Conservation (phyloP, 2,797 vertebrate species). For the Falco rusticolus region DNA sequence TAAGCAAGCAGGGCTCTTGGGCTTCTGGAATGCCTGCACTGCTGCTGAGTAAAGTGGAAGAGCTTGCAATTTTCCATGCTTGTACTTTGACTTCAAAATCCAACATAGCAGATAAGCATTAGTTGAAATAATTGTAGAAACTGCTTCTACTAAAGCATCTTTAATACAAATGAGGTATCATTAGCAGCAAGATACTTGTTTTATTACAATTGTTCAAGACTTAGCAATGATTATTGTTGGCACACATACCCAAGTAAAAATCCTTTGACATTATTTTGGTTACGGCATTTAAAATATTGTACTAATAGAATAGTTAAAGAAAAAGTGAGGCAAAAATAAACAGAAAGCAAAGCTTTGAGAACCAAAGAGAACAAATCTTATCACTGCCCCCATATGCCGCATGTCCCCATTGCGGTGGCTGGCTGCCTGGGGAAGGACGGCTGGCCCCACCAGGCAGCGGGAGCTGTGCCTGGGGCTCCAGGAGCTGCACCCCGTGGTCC, state of each 20-base stretch:
- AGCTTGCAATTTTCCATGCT: background rate
- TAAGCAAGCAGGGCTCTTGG: background rate
- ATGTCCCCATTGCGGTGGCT: rapidly evolving
- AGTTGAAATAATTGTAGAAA: background rate
- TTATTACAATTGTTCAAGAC: background rate
- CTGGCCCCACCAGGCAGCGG: background rate
- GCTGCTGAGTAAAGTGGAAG: background rate
- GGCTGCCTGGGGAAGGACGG: background rate
- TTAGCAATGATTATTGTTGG: background rate
- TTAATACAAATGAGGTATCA: background rate
- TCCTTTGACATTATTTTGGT: background rate
- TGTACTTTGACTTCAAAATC: background rate
- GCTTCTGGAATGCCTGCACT: background rate
- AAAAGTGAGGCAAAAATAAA: background rate
- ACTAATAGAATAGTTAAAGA: background rate
- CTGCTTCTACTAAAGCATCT: background rate
- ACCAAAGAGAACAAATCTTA: rapidly evolving
- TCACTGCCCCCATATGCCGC: rapidly evolving
- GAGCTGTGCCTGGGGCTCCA: background rate
- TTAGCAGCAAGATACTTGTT: background rate
- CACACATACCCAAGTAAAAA: background rate
- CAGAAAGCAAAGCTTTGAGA: background rate
- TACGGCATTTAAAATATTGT: background rate
- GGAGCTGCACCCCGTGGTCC: background rate
- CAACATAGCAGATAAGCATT: background rate